Evolutionary conservation across 2,888 invertebrate species (phyloP), one percentile per base, ranked within the genome.

Genomic region (Bellardia bayeri): DNA sequence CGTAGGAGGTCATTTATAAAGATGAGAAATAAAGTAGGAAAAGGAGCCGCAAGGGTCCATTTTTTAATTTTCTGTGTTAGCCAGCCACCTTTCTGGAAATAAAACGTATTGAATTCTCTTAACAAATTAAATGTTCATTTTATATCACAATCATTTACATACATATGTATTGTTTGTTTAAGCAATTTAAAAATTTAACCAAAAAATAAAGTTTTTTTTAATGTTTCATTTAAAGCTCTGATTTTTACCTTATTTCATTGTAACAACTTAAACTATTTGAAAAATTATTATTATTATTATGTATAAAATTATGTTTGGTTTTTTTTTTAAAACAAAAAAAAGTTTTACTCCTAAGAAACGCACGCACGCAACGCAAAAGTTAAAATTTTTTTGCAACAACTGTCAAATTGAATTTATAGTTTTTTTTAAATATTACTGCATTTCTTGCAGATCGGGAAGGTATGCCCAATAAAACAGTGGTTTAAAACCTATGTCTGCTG

Each of bases 361-460:
- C 6, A 13, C 33, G 56, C 33, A 68, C 54, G 30, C 30, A 58
- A 58, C 23, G 61, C 40, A 64, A 63, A 64, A 71, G 16, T 13
- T 37, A 51, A 78, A 54, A 63, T 8, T 68, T 61, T 68, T 45
- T 45, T 72, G 56, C 56, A 83, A 64, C 78, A 78, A 83, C 71
- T 83, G 71, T 72, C 71, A 83, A 83, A 83, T 72, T 83, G 83
- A 78, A 78, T 78, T 83, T 71, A 13, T 14, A 37, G 51, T 11
- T 9, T 56, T 51, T 54, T 72, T 81, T 49, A 3, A 66, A 63
- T 63, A 63, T 37, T n/a, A 2, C 3, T 56, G 45, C 45, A 51
- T 13, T 13, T 13, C 11, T 56, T 56, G 11, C 8, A 4, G 2
- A 13, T 11, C 11, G 33, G 30, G 30, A 58, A 58, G 58, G 9